Base-by-base conservation (phyloP, 2,888 invertebrate species). In the Metacarcinus magister region DNA sequence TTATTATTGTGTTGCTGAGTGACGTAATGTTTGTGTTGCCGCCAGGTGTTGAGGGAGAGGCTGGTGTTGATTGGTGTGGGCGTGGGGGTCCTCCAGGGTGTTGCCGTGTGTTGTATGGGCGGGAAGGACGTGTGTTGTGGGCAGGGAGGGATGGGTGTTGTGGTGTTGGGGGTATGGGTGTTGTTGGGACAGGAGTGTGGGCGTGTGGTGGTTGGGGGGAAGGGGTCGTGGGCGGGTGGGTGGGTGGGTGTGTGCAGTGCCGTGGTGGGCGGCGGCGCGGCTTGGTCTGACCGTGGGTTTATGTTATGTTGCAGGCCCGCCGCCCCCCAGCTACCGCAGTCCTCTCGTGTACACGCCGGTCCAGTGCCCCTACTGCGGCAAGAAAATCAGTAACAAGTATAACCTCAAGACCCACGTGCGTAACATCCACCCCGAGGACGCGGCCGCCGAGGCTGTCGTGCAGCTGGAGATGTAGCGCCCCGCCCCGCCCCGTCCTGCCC, bases 351-450 rank as follows among this genome's bases (percentile, higher is more conserved):
- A 96, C 95, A 95, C 96, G 28, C 97, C 96, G 67, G 96, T 96
- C 67, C 93, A 96, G 94, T 97, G 97, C 90, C 97, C 97, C 87
- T 96, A 95, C 96, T 97, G 97, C 93, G 94, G 95, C 95, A 97
- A 97, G 96, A 96, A 96, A 94, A 97, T 97, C 94, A 97, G 97
- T 96, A 97, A 97, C 97, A 97, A 97, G 96, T 96, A 97, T 96
- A 97, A 97, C 95, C 96, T 97, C 43, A 97, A 97, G 97, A 97
- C 97, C 91, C 97, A 97, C 95, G 96, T 97, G 94, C 93, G 96
- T 89, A 96, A 96, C 94, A 97, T 96, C 93, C 97, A 97, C 96
- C 96, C 97, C 23, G 96, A 96, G 43, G 75, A 89, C 95, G 87
- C 95, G 46, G 96, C 43, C 44, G 89, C 90, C 60, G 93, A 60